phyloP scores from a whole-genome alignment of 2,888 invertebrate genomes.

The Andrena praecox region DNA sequence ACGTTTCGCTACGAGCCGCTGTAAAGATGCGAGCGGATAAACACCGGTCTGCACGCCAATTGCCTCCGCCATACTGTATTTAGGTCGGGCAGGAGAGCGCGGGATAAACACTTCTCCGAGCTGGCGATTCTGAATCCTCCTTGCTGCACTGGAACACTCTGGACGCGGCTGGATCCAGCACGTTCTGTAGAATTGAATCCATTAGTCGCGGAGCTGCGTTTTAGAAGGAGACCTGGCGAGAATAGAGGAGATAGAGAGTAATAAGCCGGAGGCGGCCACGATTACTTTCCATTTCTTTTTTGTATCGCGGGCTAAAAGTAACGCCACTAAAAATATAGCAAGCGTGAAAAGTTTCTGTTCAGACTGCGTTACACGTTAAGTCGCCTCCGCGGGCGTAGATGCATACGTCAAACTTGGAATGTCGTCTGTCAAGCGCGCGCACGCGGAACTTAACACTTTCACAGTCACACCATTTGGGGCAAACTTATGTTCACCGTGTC shows the following conservation, averaged over 20 bases:
- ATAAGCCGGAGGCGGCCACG: constrained; percentile 20
- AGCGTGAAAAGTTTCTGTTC: constrained; percentile 66
- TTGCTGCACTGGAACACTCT: background rate
- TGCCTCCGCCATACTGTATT: constrained; percentile 29
- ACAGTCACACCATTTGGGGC: no score
- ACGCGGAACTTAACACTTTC: no score
- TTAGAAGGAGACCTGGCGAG: background rate
- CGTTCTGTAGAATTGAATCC: no score
- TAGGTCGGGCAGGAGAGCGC: constrained; percentile 36
- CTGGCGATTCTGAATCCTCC: constrained; percentile 1
- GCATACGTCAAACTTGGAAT: no score
- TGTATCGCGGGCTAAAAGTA: constrained; percentile 75
- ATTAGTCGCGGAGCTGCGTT: background rate
- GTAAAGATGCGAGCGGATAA: constrained; percentile 19
- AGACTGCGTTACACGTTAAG: no score
- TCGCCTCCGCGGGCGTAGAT: no score
- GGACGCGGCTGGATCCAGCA: no score
- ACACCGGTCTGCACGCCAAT: constrained; percentile 14
- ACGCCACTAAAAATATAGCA: constrained; percentile 79
- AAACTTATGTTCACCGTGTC: no score
- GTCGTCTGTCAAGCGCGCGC: no score
- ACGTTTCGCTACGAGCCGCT: constrained; percentile 2
- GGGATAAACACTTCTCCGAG: constrained; percentile 14
- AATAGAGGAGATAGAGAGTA: background rate
- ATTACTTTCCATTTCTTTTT: constrained; percentile 76